Percentiles rank a stretch among this genome's conserved stretches.
These are phyloP conservation scores for Phyllostomus discolor DNA, from an alignment of 2,113 vertebrate genomes.

Conservation along the genomic window DNA sequence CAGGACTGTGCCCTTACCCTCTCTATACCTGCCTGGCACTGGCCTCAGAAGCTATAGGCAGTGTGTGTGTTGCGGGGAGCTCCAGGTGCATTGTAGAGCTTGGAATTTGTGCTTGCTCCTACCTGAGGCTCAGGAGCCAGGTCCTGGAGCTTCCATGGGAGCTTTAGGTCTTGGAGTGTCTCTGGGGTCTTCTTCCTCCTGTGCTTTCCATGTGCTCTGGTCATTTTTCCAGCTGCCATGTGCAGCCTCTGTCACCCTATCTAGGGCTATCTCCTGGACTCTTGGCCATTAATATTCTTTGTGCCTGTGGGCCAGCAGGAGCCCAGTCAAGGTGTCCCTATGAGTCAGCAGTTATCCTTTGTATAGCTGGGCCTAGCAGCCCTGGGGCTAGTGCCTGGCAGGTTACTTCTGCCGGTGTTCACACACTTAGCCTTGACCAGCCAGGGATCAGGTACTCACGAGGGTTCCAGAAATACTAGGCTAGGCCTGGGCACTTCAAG, in stretches of 20 bases:
- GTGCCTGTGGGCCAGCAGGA: not conserved
- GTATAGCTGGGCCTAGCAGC: not conserved
- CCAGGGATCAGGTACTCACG: not conserved
- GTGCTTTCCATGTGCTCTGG: not conserved
- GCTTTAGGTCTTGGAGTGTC: not conserved
- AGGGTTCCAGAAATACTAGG: not conserved
- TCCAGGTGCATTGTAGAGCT: not conserved
- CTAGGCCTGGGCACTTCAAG: not conserved
- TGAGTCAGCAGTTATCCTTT: not conserved
- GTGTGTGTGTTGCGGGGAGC: not conserved
- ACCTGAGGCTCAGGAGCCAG: not conserved
- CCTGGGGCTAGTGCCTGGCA: not conserved
- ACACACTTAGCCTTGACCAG: not conserved
- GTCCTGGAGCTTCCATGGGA: not conserved
- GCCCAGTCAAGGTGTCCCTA: not conserved
- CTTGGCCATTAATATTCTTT: not conserved
- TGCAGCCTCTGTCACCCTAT: not conserved
- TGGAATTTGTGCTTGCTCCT: not conserved
- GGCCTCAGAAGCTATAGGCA: not conserved
- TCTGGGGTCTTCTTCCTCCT: not conserved
- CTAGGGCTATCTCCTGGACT: not conserved
- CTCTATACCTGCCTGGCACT: not conserved
- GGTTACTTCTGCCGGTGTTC: not conserved
- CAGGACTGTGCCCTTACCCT: not conserved
- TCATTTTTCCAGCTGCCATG: not conserved